Percentiles rank a stretch among this genome's conserved stretches.
phyloP scores from a whole-genome alignment of 2,888 invertebrate species.

The Ormyrus labotus region DNA sequence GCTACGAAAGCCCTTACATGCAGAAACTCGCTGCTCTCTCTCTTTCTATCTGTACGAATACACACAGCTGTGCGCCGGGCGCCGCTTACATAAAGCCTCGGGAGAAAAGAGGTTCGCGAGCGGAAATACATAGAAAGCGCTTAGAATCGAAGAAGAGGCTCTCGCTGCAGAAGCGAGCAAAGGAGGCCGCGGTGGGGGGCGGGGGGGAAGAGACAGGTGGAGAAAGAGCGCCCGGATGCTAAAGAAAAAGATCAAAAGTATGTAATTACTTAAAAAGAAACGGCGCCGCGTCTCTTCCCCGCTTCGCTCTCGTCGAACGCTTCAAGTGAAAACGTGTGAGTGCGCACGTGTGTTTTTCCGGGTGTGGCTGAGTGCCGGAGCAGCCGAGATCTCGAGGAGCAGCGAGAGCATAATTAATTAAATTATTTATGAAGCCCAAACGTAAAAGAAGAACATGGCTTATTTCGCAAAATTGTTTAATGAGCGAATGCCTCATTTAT shows the following conservation, averaged over 20 bases:
- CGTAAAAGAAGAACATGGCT: conserved; percentile 34
- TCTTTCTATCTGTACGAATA: not conserved
- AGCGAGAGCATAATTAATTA: conserved; percentile 46
- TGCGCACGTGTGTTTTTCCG: not conserved
- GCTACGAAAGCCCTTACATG: conserved; percentile 37
- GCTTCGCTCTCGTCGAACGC: conserved; percentile 7
- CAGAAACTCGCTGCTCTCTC: not conserved
- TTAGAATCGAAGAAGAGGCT: conserved; percentile 40
- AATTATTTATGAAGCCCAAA: conserved; percentile 46
- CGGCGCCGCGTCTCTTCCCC: not conserved
- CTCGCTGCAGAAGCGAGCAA: not conserved
- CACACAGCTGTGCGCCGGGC: not conserved
- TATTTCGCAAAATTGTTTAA: conserved; percentile 36
- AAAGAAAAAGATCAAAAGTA: conserved; percentile 49
- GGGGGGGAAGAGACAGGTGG: not conserved
- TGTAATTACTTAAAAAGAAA: conserved; percentile 56
- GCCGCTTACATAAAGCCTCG: conserved; percentile 27
- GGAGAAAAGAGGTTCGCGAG: conserved; percentile 30
- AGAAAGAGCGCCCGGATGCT: not conserved
- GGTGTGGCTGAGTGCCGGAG: not conserved
- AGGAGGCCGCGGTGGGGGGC: not conserved
- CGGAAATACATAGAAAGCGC: conserved; percentile 7
- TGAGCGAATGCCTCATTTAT: not conserved
- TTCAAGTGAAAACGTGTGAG: not conserved
- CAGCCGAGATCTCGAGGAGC: conserved; percentile 1